phyloP scores from a whole-genome alignment of 2,797 vertebrate species.

The Aplochiton taeniatus region DNA sequence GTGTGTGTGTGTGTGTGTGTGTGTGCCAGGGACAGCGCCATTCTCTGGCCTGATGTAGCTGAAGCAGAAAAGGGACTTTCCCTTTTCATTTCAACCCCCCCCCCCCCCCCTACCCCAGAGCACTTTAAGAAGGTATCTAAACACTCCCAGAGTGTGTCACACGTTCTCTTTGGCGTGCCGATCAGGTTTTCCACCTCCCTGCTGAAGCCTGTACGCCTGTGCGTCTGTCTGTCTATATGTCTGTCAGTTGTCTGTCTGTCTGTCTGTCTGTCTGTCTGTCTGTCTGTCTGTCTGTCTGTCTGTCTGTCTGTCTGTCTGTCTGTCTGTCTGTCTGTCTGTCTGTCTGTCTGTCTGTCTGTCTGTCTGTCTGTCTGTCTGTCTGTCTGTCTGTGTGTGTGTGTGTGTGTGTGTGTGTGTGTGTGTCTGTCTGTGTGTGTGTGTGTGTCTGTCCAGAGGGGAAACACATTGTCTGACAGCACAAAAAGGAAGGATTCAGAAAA shows the following conservation, averaged over 20 bases:
- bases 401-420: neutral
- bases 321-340: constrained; percentile 26
- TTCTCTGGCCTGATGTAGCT: constrained; percentile 56
- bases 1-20: constrained; percentile 10
- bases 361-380: too few species aligned
- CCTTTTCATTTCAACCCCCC: constrained; percentile 67
- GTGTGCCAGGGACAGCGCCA: constrained; percentile 42
- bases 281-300: constrained; percentile 66
- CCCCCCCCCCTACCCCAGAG: constrained; percentile 66
- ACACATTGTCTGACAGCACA: constrained; percentile 56
- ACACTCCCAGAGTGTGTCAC: constrained; percentile 88
- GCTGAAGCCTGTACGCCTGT: constrained; percentile 66
- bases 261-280: constrained; percentile 4
- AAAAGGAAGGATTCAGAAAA: constrained; percentile 33
- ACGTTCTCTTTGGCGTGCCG: constrained; percentile 86
- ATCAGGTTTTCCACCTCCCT: constrained; percentile 33
- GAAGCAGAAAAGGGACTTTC: constrained; percentile 65
- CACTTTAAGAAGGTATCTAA: constrained; percentile 84
- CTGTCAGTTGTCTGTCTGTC: constrained; percentile 22
- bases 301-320: constrained; percentile 11
- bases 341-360: neutral
- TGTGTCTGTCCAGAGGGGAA: constrained; percentile 58
- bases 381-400: constrained; percentile 33
- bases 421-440: constrained; percentile 16
- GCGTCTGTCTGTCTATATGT: constrained; percentile 30